phyloP scores from a whole-genome alignment of 2,113 vertebrate genomes.

The Scolopax mira region DNA sequence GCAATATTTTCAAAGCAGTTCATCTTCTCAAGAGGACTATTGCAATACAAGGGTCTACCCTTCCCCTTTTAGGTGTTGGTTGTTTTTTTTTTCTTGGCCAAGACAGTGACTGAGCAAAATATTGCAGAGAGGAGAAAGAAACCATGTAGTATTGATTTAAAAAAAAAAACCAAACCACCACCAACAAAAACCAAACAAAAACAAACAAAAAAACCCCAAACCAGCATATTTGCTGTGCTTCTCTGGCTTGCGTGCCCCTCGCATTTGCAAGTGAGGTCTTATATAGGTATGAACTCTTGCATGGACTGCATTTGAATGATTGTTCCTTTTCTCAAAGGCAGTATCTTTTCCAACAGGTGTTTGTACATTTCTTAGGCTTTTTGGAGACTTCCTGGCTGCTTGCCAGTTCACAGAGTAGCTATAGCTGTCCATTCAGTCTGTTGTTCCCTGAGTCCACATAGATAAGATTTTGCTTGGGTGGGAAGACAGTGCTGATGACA shows the following conservation, averaged over 20 bases:
- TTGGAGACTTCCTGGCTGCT: background rate
- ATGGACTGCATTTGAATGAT: background rate
- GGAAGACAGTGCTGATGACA: background rate
- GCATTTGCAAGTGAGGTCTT: background rate
- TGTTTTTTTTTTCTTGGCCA: background rate
- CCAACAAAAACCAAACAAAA: too few relatives aligned
- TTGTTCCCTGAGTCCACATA: background rate
- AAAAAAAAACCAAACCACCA: too few relatives aligned
- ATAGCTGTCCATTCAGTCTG: background rate
- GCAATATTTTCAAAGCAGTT: background rate
- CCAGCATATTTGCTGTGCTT: background rate
- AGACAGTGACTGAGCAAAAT: background rate
- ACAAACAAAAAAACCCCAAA: accelerated
- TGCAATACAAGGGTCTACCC: background rate
- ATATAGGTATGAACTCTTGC: background rate
- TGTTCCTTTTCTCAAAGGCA: background rate
- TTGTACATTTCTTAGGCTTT: background rate
- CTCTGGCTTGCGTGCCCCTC: background rate
- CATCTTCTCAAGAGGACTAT: background rate
- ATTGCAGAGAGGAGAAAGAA: background rate
- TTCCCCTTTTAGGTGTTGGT: background rate
- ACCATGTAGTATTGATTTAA: background rate
- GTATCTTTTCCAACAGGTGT: background rate
- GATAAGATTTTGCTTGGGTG: background rate
- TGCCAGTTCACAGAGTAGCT: background rate